These are phyloP conservation scores for Diplogasteroides magnus DNA, from an alignment of 1,140 invertebrate species.

Conservation along the genomic window DNA sequence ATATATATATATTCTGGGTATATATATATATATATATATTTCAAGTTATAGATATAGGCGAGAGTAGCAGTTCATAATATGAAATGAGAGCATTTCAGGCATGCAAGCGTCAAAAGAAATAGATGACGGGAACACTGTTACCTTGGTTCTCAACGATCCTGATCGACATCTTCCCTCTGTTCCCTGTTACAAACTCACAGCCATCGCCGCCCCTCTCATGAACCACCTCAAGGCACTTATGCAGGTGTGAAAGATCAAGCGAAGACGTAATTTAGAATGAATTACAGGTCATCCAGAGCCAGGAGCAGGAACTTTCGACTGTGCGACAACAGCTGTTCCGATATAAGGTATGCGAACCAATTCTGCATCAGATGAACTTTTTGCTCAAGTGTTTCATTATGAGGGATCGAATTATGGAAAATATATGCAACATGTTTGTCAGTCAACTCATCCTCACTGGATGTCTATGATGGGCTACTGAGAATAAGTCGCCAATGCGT, in stretches of 20 bases:
- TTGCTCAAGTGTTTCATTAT: too few species aligned
- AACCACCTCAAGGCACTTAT: conserved; percentile 39
- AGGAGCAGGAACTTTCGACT: conserved; percentile 26
- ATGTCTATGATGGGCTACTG: too few species aligned
- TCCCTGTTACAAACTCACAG: conserved; percentile 34
- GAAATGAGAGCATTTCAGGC: conserved; percentile 12
- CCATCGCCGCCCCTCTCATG: conserved; percentile 36
- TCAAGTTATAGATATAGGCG: too few species aligned
- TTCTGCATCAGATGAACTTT: conserved; percentile 2
- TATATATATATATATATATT: too few species aligned
- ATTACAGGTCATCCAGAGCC: conserved; percentile 22
- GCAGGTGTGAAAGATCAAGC: conserved; percentile 31
- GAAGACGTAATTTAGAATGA: too few species aligned
- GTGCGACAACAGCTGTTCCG: conserved; percentile 32
- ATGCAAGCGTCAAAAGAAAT: conserved; percentile 39
- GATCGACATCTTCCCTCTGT: conserved; percentile 34
- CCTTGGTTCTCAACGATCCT: conserved; percentile 15
- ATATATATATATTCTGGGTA: too few species aligned
- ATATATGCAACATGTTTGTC: too few species aligned
- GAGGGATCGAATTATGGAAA: too few species aligned
- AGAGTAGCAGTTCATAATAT: conserved; percentile 17
- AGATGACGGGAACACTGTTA: conserved; percentile 14
- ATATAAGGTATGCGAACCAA: conserved; percentile 30
- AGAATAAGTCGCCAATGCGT: too few species aligned
- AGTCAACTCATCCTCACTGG: too few species aligned